Base-by-base conservation (phyloP, 1,140 invertebrate species). In the Dreissena polymorpha region DNA sequence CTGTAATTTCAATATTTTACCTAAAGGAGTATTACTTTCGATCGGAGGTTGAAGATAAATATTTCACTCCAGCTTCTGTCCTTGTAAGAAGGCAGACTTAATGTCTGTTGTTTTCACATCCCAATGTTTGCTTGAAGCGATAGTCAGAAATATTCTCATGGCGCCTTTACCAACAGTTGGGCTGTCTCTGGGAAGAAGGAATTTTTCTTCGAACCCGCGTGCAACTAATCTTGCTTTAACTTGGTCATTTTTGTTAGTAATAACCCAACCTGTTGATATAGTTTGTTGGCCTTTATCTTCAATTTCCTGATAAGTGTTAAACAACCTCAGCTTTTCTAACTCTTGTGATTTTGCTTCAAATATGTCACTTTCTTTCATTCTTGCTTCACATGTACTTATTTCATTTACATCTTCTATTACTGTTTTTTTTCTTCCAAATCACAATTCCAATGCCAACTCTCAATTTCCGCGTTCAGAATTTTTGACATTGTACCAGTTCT, bases 131-230 rank as follows among this genome's bases (percentile, higher is more conserved):
- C n/a, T n/a, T n/a, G n/a, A n/a, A n/a, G n/a, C n/a, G n/a, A n/a
- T n/a, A n/a, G n/a, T n/a, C n/a, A n/a, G n/a, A n/a, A n/a, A n/a
- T n/a, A n/a, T n/a, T n/a, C n/a, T n/a, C n/a, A n/a, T n/a, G n/a
- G n/a, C n/a, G n/a, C n/a, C n/a, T n/a, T n/a, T n/a, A n/a, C n/a
- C n/a, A n/a, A n/a, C n/a, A n/a, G n/a, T n/a, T n/a, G n/a, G n/a
- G n/a, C n/a, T n/a, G n/a, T n/a, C n/a, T n/a, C n/a, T n/a, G n/a
- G n/a, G n/a, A n/a, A n/a, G n/a, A n/a, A n/a, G n/a, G n/a, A n/a
- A n/a, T n/a, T n/a, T n/a, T n/a, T n/a, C 85, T 70, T 86, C 85
- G 75, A 83, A 86, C 8, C 85, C 85, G 12, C 71, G 3, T 0
- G 29, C 82, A 23, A 85, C 77, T 68, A 79, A 27, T 49, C 53